Conservation (phyloP, 2,797 vertebrate species). For the Sarcoramphus papa region DNA sequence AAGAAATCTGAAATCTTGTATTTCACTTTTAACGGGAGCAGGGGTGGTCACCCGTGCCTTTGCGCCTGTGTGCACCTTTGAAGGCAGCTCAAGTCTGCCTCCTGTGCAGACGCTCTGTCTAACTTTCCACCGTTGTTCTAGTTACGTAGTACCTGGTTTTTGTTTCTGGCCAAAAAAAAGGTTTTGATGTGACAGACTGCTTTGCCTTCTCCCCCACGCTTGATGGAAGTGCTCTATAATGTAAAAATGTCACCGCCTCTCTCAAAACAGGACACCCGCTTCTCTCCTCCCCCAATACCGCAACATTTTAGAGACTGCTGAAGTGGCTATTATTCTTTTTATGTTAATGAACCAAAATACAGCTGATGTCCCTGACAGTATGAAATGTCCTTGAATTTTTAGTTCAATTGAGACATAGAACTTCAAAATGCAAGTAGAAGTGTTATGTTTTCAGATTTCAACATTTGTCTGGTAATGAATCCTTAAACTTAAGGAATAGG, state of each 20-base stretch:
- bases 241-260: neutral
- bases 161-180: neutral
- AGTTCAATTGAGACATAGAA: neutral
- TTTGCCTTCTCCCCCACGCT: neutral
- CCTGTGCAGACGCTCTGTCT: neutral
- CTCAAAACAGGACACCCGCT: neutral
- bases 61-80: neutral
- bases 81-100: neutral
- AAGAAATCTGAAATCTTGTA: neutral
- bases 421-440: neutral
- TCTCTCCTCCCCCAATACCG: neutral
- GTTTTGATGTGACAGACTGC: neutral
- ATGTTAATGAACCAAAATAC: neutral
- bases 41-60: neutral
- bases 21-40: neutral
- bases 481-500: neutral
- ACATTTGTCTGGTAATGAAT: neutral
- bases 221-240: neutral
- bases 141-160: accelerated
- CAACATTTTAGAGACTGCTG: neutral
- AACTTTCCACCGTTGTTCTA: neutral
- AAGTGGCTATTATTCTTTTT: neutral
- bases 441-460: neutral
- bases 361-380: neutral
- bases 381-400: neutral